Percentiles rank a stretch among this genome's conserved stretches.
These are phyloP conservation scores for Rhagoletis zephyria DNA, from an alignment of 1,140 invertebrate genomes.

Conservation along the genomic window DNA sequence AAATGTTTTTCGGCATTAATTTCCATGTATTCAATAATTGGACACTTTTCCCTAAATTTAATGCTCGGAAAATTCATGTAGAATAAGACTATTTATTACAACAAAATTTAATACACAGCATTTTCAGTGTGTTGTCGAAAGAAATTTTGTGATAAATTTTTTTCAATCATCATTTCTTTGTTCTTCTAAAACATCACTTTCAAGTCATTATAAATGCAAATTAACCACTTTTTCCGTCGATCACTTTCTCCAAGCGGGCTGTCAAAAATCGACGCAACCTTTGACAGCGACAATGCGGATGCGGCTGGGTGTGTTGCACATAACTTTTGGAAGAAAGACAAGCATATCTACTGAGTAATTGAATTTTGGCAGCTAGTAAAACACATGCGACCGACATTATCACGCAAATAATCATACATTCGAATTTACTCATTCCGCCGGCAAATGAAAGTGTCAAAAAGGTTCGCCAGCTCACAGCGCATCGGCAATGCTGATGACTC, in stretches of 20 bases:
- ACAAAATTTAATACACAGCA: no score
- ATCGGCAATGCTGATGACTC: constrained; percentile 6
- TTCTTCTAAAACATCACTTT: no score
- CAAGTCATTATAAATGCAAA: not conserved
- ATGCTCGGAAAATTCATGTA: no score
- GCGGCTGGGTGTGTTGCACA: not conserved
- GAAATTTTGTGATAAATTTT: no score
- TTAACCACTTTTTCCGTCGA: not conserved
- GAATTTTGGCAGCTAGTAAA: constrained; percentile 10
- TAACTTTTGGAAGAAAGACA: not conserved
- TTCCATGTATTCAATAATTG: no score
- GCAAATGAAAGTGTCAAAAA: constrained; percentile 35
- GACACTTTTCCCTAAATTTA: no score
- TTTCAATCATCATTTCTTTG: no score
- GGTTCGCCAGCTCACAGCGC: not conserved
- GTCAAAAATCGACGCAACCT: no score
- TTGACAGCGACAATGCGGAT: no score
- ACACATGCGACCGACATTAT: not conserved
- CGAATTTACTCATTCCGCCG: not conserved
- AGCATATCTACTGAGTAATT: not conserved
- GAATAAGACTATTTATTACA: no score
- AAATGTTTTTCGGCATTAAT: no score
- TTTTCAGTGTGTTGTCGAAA: no score
- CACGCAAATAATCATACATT: constrained; percentile 13
- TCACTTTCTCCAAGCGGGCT: not conserved